Conservation (phyloP, 2,888 invertebrate species). For the Litoditis marina region DNA sequence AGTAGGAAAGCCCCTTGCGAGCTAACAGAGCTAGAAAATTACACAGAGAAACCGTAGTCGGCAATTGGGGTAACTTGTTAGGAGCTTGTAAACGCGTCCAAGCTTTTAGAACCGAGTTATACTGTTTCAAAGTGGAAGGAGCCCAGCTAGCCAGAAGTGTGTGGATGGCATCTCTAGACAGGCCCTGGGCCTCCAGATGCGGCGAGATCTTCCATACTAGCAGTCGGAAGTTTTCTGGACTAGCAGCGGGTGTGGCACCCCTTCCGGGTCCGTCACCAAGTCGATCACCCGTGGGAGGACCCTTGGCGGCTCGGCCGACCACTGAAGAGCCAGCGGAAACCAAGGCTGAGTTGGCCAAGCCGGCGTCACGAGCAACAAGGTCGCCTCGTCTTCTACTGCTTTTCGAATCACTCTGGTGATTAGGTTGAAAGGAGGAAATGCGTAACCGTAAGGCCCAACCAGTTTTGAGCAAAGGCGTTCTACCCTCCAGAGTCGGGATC, state of each 20-base stretch:
- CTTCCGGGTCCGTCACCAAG: not conserved
- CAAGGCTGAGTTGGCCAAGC: constrained; percentile 7
- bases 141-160: constrained; percentile 7
- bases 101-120: not conserved
- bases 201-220: not conserved
- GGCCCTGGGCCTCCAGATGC: not conserved
- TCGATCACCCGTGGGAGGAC: not conserved
- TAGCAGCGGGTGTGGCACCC: not conserved
- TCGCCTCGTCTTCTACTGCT: not conserved
- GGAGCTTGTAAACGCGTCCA: not conserved
- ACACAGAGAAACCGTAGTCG: not conserved
- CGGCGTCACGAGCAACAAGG: constrained; percentile 7
- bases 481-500: constrained; percentile 10
- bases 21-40: constrained; percentile 9
- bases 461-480: constrained; percentile 6
- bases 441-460: constrained; percentile 8
- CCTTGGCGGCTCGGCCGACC: not conserved
- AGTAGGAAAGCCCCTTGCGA: not conserved
- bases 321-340: constrained; percentile 1
- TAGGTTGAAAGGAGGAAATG: constrained; percentile 13
- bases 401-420: constrained; percentile 2
- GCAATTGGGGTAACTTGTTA: not conserved
- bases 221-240: not conserved
- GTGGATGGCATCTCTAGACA: not conserved
- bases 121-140: constrained; percentile 5